A percentile compares a stretch with the other conserved stretches of the same genome.
Conservation (phyloP, 2,113 vertebrate species). For the Ahaetulla prasina region DNA sequence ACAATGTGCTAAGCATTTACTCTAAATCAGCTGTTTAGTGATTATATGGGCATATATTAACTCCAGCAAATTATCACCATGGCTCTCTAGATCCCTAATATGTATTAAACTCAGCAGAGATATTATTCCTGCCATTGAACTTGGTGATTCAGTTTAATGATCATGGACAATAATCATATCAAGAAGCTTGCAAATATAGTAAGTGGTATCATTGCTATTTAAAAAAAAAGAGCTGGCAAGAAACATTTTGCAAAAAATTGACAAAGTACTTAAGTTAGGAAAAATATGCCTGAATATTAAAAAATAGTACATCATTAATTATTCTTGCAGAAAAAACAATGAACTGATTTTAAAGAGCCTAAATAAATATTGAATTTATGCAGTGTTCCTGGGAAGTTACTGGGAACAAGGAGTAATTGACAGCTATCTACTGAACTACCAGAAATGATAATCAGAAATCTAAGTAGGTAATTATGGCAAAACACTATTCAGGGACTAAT, state of each 20-base stretch:
- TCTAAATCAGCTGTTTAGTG: neutral
- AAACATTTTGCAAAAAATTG: neutral
- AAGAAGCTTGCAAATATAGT: conserved; percentile 6
- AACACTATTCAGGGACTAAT: neutral
- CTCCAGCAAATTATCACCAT: neutral
- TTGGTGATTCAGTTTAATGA: conserved; percentile 17
- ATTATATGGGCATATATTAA: neutral
- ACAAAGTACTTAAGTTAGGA: neutral
- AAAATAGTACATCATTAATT: conserved; percentile 15
- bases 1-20: neutral
- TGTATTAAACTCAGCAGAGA: conserved; percentile 26
- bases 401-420: neutral
- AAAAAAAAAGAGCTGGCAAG: conserved; percentile 2
- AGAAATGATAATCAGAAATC: neutral
- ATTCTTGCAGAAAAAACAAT: conserved; percentile 14
- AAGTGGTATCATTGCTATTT: neutral
- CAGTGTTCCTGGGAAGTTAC: neutral
- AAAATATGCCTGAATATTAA: conserved; percentile 1
- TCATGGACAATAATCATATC: neutral
- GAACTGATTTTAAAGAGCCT: neutral
- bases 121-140: conserved; percentile 18
- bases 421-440: neutral
- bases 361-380: conserved; percentile 4
- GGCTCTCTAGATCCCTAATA: conserved; percentile 16
- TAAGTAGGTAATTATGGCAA: neutral